These are phyloP conservation scores for Caenorhabditis sp. DNA, from an alignment of 2,888 invertebrate genomes.

Conservation along the genomic window DNA sequence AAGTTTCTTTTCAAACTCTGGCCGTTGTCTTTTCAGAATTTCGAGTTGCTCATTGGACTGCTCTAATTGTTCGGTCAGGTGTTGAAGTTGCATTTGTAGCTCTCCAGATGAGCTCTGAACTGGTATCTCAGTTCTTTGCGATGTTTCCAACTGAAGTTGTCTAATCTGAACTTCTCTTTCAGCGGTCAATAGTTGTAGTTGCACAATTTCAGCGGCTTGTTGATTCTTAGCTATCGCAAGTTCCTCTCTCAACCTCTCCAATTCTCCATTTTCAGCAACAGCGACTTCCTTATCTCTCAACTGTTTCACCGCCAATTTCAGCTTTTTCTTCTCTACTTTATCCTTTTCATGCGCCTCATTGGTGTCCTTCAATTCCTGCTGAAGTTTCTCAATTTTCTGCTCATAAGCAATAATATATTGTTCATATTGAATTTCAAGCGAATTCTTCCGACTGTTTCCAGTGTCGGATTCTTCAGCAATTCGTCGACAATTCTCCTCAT, in stretches of 20 bases:
- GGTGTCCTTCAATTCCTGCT: constrained; percentile 20
- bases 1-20: background rate
- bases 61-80: background rate
- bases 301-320: constrained; percentile 16
- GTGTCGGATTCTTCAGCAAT: constrained; percentile 27
- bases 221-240: background rate
- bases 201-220: background rate
- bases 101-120: background rate
- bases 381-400: constrained; percentile 28
- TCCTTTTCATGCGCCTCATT: constrained; percentile 9
- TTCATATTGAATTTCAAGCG: constrained; percentile 46
- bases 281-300: constrained; percentile 3
- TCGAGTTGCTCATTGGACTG: background rate
- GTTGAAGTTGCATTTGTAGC: background rate
- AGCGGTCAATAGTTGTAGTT: background rate
- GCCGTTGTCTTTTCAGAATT: background rate
- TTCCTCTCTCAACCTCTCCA: background rate
- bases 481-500: constrained; percentile 17
- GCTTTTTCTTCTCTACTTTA: constrained; percentile 17
- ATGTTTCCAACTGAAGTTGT: background rate
- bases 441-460: constrained; percentile 25
- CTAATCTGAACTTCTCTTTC: background rate
- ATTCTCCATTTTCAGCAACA: background rate
- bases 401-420: constrained; percentile 48
- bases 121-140: background rate